phyloP scores from a whole-genome alignment of 2,888 invertebrate genomes.

The Minunthozetes semirufus region DNA sequence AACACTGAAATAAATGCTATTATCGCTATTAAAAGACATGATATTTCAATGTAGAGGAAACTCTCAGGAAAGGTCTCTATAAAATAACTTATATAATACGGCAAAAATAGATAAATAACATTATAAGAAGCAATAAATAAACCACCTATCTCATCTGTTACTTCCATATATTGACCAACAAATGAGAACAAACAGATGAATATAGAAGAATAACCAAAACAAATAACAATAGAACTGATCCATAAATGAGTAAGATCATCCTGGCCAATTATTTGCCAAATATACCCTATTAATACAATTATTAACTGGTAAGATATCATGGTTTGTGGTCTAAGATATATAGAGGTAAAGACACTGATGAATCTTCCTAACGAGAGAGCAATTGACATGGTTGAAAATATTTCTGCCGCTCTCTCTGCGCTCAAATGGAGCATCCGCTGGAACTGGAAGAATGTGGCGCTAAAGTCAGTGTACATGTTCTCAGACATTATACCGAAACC shows the following conservation, averaged over 20 bases:
- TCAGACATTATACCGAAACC: conserved; percentile 24
- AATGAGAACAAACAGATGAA: conserved; percentile 31
- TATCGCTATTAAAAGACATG: no score
- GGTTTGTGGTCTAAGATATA: conserved; percentile 14
- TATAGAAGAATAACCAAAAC: conserved; percentile 35
- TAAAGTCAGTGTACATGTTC: conserved; percentile 29
- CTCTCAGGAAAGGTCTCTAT: no score
- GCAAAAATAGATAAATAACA: conserved; percentile 17
- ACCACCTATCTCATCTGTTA: conserved; percentile 27
- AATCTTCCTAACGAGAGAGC: conserved; percentile 11
- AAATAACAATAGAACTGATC: neutral
- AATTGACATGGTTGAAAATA: neutral
- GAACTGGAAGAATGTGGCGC: conserved; percentile 31
- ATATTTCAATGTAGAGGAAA: no score
- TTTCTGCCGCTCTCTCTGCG: conserved; percentile 6
- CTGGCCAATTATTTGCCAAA: neutral
- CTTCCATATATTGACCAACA: conserved; percentile 19
- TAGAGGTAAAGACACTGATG: conserved; percentile 20
- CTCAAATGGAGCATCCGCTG: neutral
- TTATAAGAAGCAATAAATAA: conserved; percentile 26
- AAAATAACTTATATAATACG: neutral
- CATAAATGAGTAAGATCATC: neutral
- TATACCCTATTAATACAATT: neutral
- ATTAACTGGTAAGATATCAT: conserved; percentile 24
- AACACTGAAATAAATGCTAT: no score